phyloP scores from a whole-genome alignment of 2,888 invertebrate genomes.

The Vanessa cardui region DNA sequence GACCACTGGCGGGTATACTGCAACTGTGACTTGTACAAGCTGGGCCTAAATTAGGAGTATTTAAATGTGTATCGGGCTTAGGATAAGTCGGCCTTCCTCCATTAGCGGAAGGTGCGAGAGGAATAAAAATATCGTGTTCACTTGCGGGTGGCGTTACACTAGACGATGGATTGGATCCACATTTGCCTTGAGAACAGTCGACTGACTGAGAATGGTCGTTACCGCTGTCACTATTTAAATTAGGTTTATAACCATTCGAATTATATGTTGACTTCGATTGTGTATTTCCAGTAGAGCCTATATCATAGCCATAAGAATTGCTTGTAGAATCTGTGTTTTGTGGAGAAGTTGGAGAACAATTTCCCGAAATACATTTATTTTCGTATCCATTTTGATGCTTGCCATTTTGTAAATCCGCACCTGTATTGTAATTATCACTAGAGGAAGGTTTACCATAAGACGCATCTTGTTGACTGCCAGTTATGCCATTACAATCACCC shows the following conservation, averaged over 20 bases:
- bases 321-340: slow-evolving; percentile 14
- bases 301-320: neutral
- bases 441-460: neutral
- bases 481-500: slow-evolving; percentile 24
- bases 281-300: neutral
- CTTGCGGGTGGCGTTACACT: slow-evolving; percentile 2
- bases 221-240: slow-evolving; percentile 7
- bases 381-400: slow-evolving; percentile 16
- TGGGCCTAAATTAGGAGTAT: slow-evolving; percentile 57
- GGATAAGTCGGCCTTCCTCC: slow-evolving; percentile 17
- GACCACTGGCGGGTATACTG: slow-evolving; percentile 26
- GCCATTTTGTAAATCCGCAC: slow-evolving; percentile 17
- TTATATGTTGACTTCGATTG: neutral
- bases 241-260: slow-evolving; percentile 1
- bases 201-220: neutral
- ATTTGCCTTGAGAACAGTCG: slow-evolving; percentile 25
- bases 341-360: slow-evolving; percentile 16
- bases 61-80: slow-evolving; percentile 54
- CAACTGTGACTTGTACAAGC: slow-evolving; percentile 47
- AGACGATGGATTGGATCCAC: slow-evolving; percentile 9
- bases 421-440: slow-evolving; percentile 13
- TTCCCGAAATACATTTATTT: neutral
- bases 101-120: slow-evolving; percentile 30
- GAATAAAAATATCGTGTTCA: slow-evolving; percentile 33
- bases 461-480: slow-evolving; percentile 15